Percentiles rank a stretch among this genome's conserved stretches.
phyloP scores from a whole-genome alignment of 37 sponge, comb jelly and placozoan genomes.

The Hexactinellida sp. region DNA sequence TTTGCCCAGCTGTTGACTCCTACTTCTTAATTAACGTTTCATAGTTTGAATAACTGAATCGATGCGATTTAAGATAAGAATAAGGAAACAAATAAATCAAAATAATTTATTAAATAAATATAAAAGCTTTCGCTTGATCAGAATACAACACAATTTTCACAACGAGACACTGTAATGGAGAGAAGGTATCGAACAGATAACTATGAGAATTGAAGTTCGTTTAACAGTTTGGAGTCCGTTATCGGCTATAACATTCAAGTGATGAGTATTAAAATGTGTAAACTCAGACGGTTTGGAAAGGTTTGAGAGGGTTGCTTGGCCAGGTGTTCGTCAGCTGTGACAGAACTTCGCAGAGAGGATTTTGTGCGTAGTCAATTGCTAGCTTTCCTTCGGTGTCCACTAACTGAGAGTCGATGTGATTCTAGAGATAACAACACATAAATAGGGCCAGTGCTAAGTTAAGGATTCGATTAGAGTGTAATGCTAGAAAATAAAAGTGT shows the following conservation, averaged over 20 bases:
- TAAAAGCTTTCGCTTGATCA: background rate
- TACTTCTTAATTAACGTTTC: too few relatives aligned
- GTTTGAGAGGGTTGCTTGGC: background rate
- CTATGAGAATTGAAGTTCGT: too few relatives aligned
- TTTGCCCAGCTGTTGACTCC: too few relatives aligned
- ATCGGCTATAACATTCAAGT: background rate
- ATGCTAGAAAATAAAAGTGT: too few relatives aligned
- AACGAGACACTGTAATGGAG: too few relatives aligned
- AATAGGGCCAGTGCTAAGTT: too few relatives aligned
- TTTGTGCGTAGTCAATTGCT: background rate
- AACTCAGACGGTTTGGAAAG: background rate
- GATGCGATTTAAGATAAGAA: too few relatives aligned
- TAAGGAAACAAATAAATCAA: background rate
- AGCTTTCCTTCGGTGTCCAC: background rate
- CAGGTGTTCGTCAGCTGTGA: background rate
- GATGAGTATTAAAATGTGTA: background rate
- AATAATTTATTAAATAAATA: background rate
- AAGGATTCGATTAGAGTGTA: too few relatives aligned
- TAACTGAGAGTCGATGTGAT: background rate
- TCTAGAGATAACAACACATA: background rate
- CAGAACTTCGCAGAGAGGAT: background rate
- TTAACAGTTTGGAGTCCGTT: too few relatives aligned
- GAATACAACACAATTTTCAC: background rate
- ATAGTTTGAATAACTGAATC: too few relatives aligned
- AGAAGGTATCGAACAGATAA: too few relatives aligned